phyloP scores from a whole-genome alignment of 2,113 vertebrate genomes.

The Amphiprion ocellaris region DNA sequence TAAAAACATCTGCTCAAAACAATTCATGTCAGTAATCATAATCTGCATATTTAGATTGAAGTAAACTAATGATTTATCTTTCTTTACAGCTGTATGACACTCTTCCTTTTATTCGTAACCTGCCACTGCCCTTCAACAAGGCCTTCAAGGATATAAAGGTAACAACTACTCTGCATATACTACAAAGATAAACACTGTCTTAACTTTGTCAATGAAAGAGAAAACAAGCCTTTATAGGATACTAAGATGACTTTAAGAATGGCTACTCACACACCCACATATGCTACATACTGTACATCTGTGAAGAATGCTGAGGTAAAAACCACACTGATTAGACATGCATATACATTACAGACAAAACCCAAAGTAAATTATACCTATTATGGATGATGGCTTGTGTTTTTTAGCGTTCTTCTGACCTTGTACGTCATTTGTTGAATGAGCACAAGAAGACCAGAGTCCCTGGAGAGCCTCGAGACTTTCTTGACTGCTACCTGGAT shows the following conservation, averaged over 20 bases:
- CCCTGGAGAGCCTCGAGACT: background rate
- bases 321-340: no score
- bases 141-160: conserved; percentile 55
- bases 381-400: background rate
- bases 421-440: background rate
- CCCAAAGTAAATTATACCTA: no score
- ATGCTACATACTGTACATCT: no score
- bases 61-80: background rate
- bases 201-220: no score
- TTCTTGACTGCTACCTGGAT: no score
- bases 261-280: no score
- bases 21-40: background rate
- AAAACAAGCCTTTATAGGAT: no score
- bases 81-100: conserved; percentile 61
- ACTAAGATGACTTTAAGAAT: no score
- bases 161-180: background rate
- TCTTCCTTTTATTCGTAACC: conserved; percentile 40
- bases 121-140: conserved; percentile 59
- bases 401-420: conserved; percentile 40
- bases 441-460: conserved; percentile 64
- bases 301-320: no score
- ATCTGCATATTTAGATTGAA: background rate
- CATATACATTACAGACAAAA: no score
- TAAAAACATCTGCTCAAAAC: no score
- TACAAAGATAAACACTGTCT: no score